phyloP scores from a whole-genome alignment of 2,113 vertebrate species.

The Paratilapia polleni region DNA sequence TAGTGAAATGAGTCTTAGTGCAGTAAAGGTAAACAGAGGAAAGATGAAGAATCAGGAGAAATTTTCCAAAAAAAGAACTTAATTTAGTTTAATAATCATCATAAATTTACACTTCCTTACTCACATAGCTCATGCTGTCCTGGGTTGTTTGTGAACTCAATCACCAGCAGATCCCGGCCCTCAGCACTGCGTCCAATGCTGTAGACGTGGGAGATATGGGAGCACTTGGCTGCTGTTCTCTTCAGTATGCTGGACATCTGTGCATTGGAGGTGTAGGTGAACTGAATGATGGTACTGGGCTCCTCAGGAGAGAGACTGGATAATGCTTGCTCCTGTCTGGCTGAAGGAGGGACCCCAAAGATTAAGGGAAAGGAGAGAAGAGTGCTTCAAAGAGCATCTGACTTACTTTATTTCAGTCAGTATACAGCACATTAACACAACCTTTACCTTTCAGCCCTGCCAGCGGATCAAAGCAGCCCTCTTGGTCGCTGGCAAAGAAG shows the following conservation, averaged over 20 bases:
- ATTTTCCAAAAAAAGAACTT: not conserved
- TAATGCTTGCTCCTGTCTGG: constrained; percentile 75
- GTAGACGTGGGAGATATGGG: constrained; percentile 89
- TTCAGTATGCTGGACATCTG: constrained; percentile 90
- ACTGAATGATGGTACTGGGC: constrained; percentile 87
- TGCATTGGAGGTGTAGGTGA: constrained; percentile 87
- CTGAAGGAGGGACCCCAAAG: constrained; percentile 66
- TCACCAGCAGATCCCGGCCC: constrained; percentile 91
- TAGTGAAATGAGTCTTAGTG: no score
- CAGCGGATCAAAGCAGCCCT: constrained; percentile 91
- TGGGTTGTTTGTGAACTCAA: constrained; percentile 92
- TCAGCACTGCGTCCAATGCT: constrained; percentile 94
- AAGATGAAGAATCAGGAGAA: not conserved
- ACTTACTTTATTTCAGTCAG: not conserved
- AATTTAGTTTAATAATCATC: not conserved
- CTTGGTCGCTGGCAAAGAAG: constrained; percentile 86
- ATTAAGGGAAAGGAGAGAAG: not conserved
- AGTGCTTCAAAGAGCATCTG: not conserved
- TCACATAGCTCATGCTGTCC: constrained; percentile 93
- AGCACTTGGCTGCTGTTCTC: constrained; percentile 88
- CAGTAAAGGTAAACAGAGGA: not conserved
- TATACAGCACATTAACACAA: not conserved
- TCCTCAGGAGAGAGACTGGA: constrained; percentile 77
- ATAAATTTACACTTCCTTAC: constrained; percentile 53
- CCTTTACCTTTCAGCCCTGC: constrained; percentile 84